Base-by-base conservation (phyloP, 2,113 vertebrate species). In the Rostratula benghalensis region DNA sequence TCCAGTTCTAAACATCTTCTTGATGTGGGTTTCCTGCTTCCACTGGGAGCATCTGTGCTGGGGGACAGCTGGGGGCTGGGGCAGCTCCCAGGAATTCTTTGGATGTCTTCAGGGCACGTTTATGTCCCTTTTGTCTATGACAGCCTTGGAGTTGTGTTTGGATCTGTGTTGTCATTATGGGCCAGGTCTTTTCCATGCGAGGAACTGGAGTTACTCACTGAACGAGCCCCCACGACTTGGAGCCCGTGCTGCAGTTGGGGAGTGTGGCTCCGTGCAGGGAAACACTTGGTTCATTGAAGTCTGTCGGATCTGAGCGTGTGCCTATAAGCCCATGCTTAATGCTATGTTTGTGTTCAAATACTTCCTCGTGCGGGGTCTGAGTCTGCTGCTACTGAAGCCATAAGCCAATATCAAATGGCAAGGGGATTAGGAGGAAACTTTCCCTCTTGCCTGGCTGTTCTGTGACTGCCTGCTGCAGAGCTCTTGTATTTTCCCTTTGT, bases 31-130 rank as follows among this genome's bases (percentile, higher is more conserved):
- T 22, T 13, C 16, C 11, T 43, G 10, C 11, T 82, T 22, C 23
- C 6, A 5, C 45, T 20, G 13, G 11, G 50, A n/a, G 8, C 1
- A 2, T 3, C 0, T 5, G 10, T 41, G 35, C 10, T 18, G 70
- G 9, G 27, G 24, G 35, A 33, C n/a, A 57, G 63, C 63, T 88
- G 9, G 27, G 24, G 35, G 35, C n/a, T 10, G 27, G 24, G 35
- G 35, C n/a, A 57, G 63, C 63, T 88, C 76, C 59, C 13, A 13
- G 56, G 43, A 71, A 25, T 6, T 8, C 39, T 53, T 15, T 45
- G 39, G 16, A 8, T 17, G 23, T 48, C 35, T 80, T 35, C 33
- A 51, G 63, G 50, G 59, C 18, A 33, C 11, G 18, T 69, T 4
- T 71, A 39, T 57, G 45, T 46, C 8, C 25, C 25, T 31, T 70